Base-by-base conservation (phyloP, 2,888 invertebrate species). In the Thereva unica region DNA sequence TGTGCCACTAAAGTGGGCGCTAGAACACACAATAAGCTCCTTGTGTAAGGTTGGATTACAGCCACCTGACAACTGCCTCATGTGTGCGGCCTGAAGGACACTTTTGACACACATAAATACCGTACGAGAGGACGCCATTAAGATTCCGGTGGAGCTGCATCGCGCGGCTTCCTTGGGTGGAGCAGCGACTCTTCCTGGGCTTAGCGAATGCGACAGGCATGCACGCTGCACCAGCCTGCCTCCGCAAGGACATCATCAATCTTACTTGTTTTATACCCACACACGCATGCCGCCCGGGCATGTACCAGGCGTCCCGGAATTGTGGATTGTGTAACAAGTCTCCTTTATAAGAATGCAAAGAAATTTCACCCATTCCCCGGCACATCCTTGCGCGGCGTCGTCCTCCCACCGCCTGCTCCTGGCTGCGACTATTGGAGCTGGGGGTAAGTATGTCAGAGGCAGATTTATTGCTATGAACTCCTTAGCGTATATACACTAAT, bases 381-480 rank as follows among this genome's bases (percentile, higher is more conserved):
- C 8, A 41, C 42, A 35, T 50, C 12, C 41, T 41, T 50, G 49
- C 50, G 23, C 50, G 50, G 41, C 41, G 9, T 50, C 34, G 61
- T 49, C 50, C 50, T 8, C 49, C 23, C 49, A 10, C 61, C 5
- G 12, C 23, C 23, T 2, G 1, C 23, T 23, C 23, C 23, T 2
- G 23, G 23, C 23, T 23, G 2, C 23, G 23, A 23, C 23, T 23
- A 23, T 37, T 45, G 47, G 12, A 38, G 57, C 47, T 47, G 57
- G 10, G 10, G n/a, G 41, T 50, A 61, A 61, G 61, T 61, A 42
- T 61, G 61, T 49, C 61, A 61, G 50, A 40, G 38, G 40, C 61
- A 61, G 61, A 61, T 61, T 61, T 61, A 61, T 61, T 50, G 41
- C 57, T n/a, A 59, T 61, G 34, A 61, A 61, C 61, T 42, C 50